A percentile compares a stretch with the other conserved stretches of the same genome.
Evolutionary conservation across 2,797 vertebrate species (phyloP).

Genomic region (Chlorospingus flavigularis): DNA sequence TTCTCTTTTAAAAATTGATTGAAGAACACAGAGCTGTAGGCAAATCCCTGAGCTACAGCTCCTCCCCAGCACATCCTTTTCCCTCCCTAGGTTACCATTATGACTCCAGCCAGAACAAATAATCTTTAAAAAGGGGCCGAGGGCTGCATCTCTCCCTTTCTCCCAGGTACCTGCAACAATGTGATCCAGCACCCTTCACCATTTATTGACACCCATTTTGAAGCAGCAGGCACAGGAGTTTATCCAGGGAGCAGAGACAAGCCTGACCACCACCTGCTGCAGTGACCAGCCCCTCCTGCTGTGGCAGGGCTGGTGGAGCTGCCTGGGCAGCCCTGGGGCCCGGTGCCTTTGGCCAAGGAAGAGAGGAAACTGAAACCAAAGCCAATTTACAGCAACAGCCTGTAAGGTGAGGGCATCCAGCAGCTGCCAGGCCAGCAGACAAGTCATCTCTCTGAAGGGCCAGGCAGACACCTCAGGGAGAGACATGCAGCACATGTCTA

Average conservation of each 20-base stretch:
- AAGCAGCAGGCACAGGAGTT: neutral
- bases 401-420: neutral
- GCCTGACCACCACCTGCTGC: neutral
- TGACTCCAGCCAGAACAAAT: neutral
- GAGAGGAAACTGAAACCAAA: neutral
- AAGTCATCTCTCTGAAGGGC: neutral
- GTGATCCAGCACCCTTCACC: neutral
- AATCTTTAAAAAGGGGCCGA: neutral
- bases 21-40: neutral
- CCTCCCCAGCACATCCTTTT: neutral
- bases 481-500: rapidly evolving
- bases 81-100: rapidly evolving
- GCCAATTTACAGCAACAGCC: neutral
- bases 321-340: neutral
- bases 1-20: neutral
- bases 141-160: neutral
- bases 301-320: neutral
- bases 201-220: neutral
- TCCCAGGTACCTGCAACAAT: neutral
- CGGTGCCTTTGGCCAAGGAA: rapidly evolving
- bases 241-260: rapidly evolving
- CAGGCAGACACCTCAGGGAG: neutral
- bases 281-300: neutral
- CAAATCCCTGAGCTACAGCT: neutral
- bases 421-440: neutral